Conservation (phyloP, 2,888 invertebrate genomes). For the Therioaphis trifolii region DNA sequence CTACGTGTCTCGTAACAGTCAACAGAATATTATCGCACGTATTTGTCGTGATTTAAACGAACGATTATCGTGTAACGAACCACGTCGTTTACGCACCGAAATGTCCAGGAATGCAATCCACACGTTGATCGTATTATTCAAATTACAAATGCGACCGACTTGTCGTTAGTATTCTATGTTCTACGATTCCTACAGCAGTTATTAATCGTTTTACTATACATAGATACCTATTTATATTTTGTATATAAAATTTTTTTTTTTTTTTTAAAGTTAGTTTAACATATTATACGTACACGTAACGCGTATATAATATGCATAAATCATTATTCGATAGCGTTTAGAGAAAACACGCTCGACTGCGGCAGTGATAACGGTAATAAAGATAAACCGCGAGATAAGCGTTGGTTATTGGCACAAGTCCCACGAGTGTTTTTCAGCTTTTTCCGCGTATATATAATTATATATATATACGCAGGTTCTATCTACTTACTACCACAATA, state of each 20-base stretch:
- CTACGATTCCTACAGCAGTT: not conserved
- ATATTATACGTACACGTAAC: not conserved
- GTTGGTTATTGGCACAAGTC: constrained; percentile 18
- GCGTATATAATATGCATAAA: too few species aligned
- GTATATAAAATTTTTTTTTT: not conserved
- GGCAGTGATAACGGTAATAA: constrained; percentile 4
- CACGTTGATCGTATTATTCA: not conserved
- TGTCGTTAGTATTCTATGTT: not conserved
- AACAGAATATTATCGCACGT: too few species aligned
- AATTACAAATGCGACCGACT: not conserved
- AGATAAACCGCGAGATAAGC: not conserved
- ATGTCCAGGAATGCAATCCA: not conserved
- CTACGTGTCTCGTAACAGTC: too few species aligned
- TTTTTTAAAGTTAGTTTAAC: not conserved
- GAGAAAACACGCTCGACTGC: not conserved
- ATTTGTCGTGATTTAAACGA: too few species aligned
- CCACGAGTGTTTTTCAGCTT: not conserved
- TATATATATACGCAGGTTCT: too few species aligned
- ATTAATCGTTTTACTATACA: not conserved
- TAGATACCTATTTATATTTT: too few species aligned
- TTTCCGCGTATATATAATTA: not conserved
- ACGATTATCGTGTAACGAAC: too few species aligned
- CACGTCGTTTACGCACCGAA: too few species aligned
- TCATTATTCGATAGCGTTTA: not conserved
- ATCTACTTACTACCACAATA: not conserved